Evolutionary conservation across 1,140 invertebrate species (phyloP), one percentile per base, ranked within the genome.

Genomic region (Stegodyphus dumicola): DNA sequence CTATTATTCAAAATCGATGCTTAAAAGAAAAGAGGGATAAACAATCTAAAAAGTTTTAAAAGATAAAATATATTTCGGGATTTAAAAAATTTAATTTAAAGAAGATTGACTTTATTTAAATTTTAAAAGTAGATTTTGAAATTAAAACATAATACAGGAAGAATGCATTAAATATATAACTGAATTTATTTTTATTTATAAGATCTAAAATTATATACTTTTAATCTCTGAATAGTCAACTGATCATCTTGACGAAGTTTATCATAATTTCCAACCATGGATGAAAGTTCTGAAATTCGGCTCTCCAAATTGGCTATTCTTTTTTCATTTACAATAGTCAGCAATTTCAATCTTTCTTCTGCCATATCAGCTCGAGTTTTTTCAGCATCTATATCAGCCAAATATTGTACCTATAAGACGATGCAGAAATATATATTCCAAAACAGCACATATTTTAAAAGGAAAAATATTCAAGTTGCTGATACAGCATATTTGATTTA

Each of bases 251-350:
- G 92, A 64, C 94, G 90, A 6, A 94, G 88, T 80, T 94, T 92
- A 89, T 96, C 95, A 88, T 96, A 96, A 86, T 93, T 93, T 3
- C 95, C 95, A 53, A 96, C 93, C 0, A 93, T 94, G 77, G 93
- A 93, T 0, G 95, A 96, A 9, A 97, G 91, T 89, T 97, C 95
- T 0, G 95, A 95, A 11, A 97, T 89, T 87, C 94, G 93, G 6
- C 93, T 92, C 91, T 97, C 96, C 74, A 97, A 92, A 76, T 93
- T 92, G 6, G 94, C 94, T 0, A 96, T 95, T 88, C 95, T 91
- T 65, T 95, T 93, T 90, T 96, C 95, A 80, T 89, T 95, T 93
- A 87, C 93, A 90, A 52, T 83, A 48, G 89, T 88, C 49, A 89
- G 88, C 18, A 88, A 75, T 49, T 88, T 87, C 7, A 90, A 87